Evolutionary conservation across 2,113 vertebrate genomes (phyloP).

Genomic region (Ictalurus furcatus): DNA sequence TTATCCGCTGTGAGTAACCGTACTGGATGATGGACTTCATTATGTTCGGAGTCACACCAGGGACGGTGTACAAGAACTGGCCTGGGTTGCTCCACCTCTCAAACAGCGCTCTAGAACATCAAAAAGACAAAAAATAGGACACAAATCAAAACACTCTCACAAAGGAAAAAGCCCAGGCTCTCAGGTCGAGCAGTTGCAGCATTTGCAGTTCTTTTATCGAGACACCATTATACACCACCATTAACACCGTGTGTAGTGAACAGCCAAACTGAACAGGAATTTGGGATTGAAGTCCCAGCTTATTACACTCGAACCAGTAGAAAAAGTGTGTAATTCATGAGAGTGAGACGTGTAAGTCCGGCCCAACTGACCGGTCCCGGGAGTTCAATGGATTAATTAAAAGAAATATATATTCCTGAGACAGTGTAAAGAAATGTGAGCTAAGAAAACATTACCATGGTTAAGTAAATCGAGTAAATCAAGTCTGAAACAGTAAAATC

Average conservation of each 20-base stretch:
- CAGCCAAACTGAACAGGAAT: no score
- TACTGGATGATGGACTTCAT: slow-evolving; percentile 78
- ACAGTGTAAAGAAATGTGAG: background rate
- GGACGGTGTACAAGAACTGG: slow-evolving; percentile 66
- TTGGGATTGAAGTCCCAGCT: background rate
- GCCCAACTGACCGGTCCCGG: background rate
- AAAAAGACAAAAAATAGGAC: background rate
- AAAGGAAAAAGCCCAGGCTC: no score
- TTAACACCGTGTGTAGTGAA: no score
- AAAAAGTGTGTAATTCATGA: background rate
- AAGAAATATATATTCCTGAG: background rate
- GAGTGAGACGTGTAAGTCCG: background rate
- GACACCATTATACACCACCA: no score
- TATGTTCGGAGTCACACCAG: slow-evolving; percentile 71
- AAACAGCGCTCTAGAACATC: background rate
- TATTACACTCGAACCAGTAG: background rate
- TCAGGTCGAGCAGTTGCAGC: no score
- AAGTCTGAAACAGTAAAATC: background rate
- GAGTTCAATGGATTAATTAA: background rate
- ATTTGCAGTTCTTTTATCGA: no score
- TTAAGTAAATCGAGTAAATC: background rate
- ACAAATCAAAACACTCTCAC: background rate
- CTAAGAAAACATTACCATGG: background rate
- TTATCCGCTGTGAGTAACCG: slow-evolving; percentile 71
- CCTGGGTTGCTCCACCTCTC: background rate